Base-by-base conservation (phyloP, 1,140 invertebrate species). In the Ceratoteleas bidentatus region DNA sequence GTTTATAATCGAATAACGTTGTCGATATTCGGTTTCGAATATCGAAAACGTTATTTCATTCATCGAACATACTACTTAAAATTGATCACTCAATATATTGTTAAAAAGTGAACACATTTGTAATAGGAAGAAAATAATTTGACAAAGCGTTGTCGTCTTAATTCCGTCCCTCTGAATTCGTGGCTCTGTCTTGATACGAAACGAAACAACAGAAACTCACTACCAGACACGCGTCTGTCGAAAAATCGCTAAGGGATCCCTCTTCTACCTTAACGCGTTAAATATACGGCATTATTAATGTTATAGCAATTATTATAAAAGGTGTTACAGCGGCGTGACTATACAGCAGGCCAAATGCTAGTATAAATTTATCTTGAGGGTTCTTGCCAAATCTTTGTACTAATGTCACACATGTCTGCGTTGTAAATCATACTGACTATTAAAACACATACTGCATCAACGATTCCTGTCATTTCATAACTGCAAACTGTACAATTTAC, bases 381-480 rank as follows among this genome's bases (percentile, higher is more conserved):
- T 53, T 78, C 64, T 78, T 83, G 81, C 81, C 81, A 78, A 83
- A 83, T 83, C 81, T 83, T 83, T 78, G 81, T 82, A 77, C 64
- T 79, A 79, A 79, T 78, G 75, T 75, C 81, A 83, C 81, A 83
- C 75, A 79, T 78, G 75, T 78, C 81, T 75, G 50, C 70, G 70
- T 70, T 69, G 74, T 83, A 83, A 83, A 83, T 83, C 81, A 83
- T 83, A 83, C 81, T 74, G 81, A 70, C 81, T 74, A 83, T 83
- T 83, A 82, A 82, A 82, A 77, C 49, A 58, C 73, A 72, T 66
- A 53, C 66, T 57, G 73, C 79, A 76, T 81, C 79, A 81, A 76
- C 79, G 72, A 76, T 81, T 72, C 61, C 66, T 81, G 79, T 76
- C 79, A 81, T 76, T 81, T 72, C 74, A 69, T 62, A 68, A 81